Conservation (phyloP, 2,113 vertebrate species). For the Scytalopus superciliaris region DNA sequence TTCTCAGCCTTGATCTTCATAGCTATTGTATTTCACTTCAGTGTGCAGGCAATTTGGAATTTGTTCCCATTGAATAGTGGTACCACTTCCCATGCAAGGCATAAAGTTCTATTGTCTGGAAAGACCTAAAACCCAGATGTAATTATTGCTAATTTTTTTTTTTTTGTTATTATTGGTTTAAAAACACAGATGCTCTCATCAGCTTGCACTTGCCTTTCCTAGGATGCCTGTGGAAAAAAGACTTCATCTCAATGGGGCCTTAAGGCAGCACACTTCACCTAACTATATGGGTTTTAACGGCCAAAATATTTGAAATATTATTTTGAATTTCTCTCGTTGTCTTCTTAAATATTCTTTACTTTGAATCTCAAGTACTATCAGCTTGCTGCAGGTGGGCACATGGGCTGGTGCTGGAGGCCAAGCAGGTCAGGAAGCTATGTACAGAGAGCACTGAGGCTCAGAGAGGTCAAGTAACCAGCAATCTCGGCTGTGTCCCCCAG, state of each 20-base stretch:
- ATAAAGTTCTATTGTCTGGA: not conserved
- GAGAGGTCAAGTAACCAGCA: not conserved
- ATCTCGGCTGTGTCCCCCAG: not conserved
- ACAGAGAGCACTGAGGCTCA: not conserved
- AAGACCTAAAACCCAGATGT: slow-evolving; percentile 8
- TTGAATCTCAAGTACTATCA: not conserved
- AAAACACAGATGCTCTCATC: not conserved
- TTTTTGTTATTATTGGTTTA: not conserved
- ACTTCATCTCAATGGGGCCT: not conserved
- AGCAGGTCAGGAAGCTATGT: not conserved
- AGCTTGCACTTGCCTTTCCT: not conserved
- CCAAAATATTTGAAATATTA: not conserved
- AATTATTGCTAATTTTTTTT: not conserved
- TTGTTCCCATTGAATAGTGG: not conserved
- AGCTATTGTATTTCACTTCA: slow-evolving; percentile 10
- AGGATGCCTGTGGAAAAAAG: not conserved
- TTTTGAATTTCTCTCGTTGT: not conserved
- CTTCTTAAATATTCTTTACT: not conserved
- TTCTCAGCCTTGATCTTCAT: not conserved
- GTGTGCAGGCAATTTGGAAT: not conserved
- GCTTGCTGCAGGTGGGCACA: not conserved
- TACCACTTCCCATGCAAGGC: slow-evolving; percentile 6
- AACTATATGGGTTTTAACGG: not conserved
- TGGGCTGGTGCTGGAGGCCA: not conserved
- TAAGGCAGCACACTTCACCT: not conserved